Conservation (phyloP, 2,113 vertebrate species). For the Naja naja region DNA sequence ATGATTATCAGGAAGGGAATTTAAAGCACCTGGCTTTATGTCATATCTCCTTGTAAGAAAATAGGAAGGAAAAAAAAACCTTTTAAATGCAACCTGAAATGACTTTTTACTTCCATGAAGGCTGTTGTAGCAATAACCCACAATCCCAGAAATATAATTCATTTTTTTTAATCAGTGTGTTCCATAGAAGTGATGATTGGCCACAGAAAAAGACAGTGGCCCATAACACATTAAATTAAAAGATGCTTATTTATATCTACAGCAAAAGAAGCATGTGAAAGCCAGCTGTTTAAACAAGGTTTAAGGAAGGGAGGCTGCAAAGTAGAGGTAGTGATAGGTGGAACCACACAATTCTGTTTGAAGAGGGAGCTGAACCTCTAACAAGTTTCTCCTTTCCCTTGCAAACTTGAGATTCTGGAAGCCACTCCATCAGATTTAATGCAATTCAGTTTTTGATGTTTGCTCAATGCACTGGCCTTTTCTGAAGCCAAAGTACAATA, state of each 20-base stretch:
- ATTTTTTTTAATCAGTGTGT: slow-evolving; percentile 12
- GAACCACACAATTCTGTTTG: not conserved
- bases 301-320: not conserved
- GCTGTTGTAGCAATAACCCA: not conserved
- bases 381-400: not conserved
- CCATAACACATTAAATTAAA: not conserved
- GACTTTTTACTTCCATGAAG: slow-evolving; percentile 8
- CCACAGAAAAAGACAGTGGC: not conserved
- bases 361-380: not conserved
- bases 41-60: slow-evolving; percentile 30
- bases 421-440: not conserved
- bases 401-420: not conserved
- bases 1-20: slow-evolving; percentile 60
- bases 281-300: not conserved
- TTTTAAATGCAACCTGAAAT: not conserved
- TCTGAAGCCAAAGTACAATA: not conserved
- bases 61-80: slow-evolving; percentile 32
- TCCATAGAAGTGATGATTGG: rapidly evolving
- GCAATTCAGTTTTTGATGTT: not conserved
- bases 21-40: slow-evolving; percentile 63
- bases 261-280: not conserved
- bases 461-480: not conserved
- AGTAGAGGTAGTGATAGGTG: not conserved
- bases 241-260: not conserved
- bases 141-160: slow-evolving; percentile 20